Evolutionary conservation across 2,797 vertebrate species (phyloP), one percentile per base, ranked within the genome.

Genomic region (Poeciliopsis presidionis): DNA sequence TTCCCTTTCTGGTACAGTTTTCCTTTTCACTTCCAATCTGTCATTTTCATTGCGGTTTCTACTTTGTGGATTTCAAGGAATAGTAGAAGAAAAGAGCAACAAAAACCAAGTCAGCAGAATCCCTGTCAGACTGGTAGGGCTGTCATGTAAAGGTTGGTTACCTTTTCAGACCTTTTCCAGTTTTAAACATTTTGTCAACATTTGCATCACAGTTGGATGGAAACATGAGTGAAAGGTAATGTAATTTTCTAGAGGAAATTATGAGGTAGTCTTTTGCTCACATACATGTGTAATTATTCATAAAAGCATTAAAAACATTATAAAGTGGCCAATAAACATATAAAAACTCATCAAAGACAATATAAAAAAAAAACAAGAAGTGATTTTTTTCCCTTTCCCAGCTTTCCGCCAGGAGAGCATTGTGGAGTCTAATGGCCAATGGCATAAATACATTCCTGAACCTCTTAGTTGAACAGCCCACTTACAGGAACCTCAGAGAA

Each of bases 1-100:
- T 82, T 84, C 51, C 55, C 20, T 53, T 81, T 57, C 51, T 61
- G 88, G 80, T 71, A 75, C 89, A 85, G 84, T 75, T 72, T 43
- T 63, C 36, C 36, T 13, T 53, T 73, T 39, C 33, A 22, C 12
- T 73, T 39, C 13, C 72, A 73, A 53, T 41, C 72, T 55, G 49
- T 73, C 49, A 73, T 45, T 55, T 33, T 84, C 28, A 63, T 25
- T 85, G 82, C 73, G 86, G 53, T 41, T 86, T 84, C 85, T 78
- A 30, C n/a, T 73, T 49, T 71, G 55, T 0, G 9, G 41, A 63
- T 55, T 84, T 89, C 76, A 87, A 71, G 70, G 77, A 67, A 79
- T 51, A 72, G 75, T 16, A 49, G 81, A 72, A 69, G 75, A 82
- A 33, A 55, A 39, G 11, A 53, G 7, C 5, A 53, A 30, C 1